Evolutionary conservation across 2,797 vertebrate genomes (phyloP).

Genomic region (Syngnathus rostellatus): DNA sequence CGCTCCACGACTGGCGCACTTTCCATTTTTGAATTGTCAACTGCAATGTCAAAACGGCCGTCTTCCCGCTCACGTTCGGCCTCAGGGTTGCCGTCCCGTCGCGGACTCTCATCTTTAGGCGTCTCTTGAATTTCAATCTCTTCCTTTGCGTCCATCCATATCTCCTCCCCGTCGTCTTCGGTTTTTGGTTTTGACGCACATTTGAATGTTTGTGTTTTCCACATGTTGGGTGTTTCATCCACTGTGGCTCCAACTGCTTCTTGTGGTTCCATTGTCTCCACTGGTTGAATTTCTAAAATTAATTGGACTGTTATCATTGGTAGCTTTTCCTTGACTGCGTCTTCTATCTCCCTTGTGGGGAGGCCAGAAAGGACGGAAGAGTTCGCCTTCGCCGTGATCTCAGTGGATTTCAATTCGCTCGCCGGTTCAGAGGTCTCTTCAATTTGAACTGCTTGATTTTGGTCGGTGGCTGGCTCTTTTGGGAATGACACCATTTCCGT

Average conservation of each 20-base stretch:
- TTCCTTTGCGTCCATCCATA: constrained; percentile 50
- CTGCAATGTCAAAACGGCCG: constrained; percentile 49
- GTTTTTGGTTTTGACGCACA: constrained; percentile 6
- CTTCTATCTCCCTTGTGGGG: constrained; percentile 13
- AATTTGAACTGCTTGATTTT: background rate
- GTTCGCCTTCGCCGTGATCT: background rate
- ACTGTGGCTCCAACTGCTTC: constrained; percentile 11
- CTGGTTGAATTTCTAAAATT: constrained; percentile 13
- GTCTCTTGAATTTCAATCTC: constrained; percentile 12
- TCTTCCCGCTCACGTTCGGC: constrained; percentile 36
- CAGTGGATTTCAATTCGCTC: background rate
- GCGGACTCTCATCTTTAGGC: constrained; percentile 14
- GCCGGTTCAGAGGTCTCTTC: constrained; percentile 24
- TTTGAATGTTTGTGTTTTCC: constrained; percentile 1
- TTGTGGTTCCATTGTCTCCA: constrained; percentile 12
- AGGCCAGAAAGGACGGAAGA: constrained; percentile 7
- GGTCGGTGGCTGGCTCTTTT: background rate
- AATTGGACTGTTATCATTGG: constrained; percentile 6
- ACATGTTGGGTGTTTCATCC: background rate
- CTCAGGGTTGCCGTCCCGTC: constrained; percentile 4
- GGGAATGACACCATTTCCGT: background rate
- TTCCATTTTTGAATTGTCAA: constrained; percentile 28
- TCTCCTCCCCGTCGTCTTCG: constrained; percentile 38
- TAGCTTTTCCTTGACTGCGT: constrained; percentile 17
- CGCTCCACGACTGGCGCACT: constrained; percentile 9